These are phyloP conservation scores for Pristionchus fissidentatus DNA, from an alignment of 2,888 invertebrate species.

Conservation along the genomic window DNA sequence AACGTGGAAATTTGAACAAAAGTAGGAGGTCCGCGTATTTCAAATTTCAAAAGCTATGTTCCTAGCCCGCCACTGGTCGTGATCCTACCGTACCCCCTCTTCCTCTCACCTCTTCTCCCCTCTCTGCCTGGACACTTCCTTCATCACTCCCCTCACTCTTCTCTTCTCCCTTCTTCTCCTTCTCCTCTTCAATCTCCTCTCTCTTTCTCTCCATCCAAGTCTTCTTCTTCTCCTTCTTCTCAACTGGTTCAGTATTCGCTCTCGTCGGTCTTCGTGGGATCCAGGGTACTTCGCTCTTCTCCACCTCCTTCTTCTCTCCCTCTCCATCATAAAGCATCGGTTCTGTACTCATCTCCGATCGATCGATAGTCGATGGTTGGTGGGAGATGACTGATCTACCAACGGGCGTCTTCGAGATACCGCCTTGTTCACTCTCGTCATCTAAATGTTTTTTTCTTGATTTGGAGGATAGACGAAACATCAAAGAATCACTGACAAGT, in stretches of 20 bases:
- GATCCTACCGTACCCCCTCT: background rate
- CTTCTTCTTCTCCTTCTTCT: background rate
- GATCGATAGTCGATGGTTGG: constrained; percentile 4
- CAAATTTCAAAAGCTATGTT: too few species aligned
- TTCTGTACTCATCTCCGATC: background rate
- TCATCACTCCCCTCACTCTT: constrained; percentile 18
- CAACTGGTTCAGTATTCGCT: background rate
- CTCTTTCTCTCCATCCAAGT: background rate
- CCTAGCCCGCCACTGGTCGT: background rate
- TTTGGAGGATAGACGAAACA: background rate
- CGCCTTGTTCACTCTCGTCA: constrained; percentile 29
- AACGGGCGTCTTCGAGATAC: background rate
- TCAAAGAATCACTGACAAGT: background rate
- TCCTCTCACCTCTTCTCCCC: constrained; percentile 25
- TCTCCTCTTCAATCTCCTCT: background rate
- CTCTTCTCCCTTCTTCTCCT: background rate
- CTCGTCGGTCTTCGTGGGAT: background rate
- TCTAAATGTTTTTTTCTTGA: background rate
- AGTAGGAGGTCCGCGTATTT: too few species aligned
- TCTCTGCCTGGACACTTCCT: constrained; percentile 45
- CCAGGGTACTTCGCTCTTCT: background rate
- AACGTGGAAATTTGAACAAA: too few species aligned
- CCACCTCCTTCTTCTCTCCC: background rate
- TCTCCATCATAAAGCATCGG: background rate
- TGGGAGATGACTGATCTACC: background rate